These are phyloP conservation scores for Platyrinchus mystaceus DNA, from an alignment of 2,797 vertebrate species.

Conservation along the genomic window DNA sequence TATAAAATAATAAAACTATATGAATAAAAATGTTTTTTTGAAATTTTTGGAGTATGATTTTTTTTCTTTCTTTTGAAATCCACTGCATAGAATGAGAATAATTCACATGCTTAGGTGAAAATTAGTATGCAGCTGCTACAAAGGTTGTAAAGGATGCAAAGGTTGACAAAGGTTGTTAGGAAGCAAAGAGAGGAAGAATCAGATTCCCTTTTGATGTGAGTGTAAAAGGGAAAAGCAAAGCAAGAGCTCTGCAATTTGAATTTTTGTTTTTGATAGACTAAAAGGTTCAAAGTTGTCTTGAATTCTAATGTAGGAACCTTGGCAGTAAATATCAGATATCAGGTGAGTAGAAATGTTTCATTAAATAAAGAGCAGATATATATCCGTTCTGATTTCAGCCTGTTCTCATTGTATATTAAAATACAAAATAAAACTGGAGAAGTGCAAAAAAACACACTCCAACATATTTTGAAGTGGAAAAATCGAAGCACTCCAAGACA, in stretches of 20 bases:
- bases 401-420: not conserved
- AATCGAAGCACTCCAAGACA: not conserved
- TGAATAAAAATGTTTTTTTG: not conserved
- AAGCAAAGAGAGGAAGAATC: not conserved
- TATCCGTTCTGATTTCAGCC: not conserved
- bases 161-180: not conserved
- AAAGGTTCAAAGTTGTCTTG: not conserved
- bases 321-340: not conserved
- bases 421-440: not conserved
- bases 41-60: not conserved
- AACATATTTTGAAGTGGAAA: not conserved
- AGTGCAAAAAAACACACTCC: fast-evolving
- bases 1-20: not conserved
- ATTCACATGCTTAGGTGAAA: not conserved
- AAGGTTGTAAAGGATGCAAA: conserved; percentile 4
- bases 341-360: not conserved
- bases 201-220: not conserved
- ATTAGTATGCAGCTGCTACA: not conserved
- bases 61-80: not conserved
- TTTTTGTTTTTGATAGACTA: not conserved
- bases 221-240: not conserved
- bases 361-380: not conserved
- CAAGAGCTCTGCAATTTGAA: not conserved
- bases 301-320: not conserved
- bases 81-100: not conserved